These are phyloP conservation scores for Euphysa ruthae DNA, from an alignment of 30 jellyfish, hydroid and myxozoan genomes.

Conservation along the genomic window DNA sequence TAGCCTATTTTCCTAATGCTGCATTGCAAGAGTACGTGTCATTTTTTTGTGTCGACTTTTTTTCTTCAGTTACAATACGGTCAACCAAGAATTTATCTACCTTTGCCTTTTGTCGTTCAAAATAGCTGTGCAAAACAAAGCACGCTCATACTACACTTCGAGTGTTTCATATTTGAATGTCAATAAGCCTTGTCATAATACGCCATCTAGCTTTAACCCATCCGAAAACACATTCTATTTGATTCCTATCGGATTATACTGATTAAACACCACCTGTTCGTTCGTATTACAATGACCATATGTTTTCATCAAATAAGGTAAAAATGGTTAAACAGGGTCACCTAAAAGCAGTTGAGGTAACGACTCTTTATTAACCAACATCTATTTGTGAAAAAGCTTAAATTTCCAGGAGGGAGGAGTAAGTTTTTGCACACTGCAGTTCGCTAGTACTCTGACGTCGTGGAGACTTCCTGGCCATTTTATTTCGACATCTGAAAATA, in stretches of 20 bases:
- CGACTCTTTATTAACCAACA: background rate
- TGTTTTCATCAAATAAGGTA: too few species aligned
- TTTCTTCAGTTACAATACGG: background rate
- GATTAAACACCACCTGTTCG: slow-evolving; percentile 4
- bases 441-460: background rate
- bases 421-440: background rate
- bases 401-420: background rate
- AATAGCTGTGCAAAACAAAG: slow-evolving; percentile 28
- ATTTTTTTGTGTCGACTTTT: background rate
- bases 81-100: slow-evolving; percentile 13
- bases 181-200: slow-evolving; percentile 6
- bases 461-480: slow-evolving; percentile 18
- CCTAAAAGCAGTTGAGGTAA: too few species aligned
- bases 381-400: background rate
- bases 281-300: background rate
- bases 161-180: slow-evolving; percentile 4
- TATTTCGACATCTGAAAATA: background rate
- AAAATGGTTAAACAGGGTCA: too few species aligned
- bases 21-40: slow-evolving; percentile 3
- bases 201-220: slow-evolving; percentile 37
- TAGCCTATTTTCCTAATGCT: background rate
- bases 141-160: slow-evolving; percentile 23
- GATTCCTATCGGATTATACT: too few species aligned
- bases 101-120: slow-evolving; percentile 9
- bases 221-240: slow-evolving; percentile 37